Base-by-base conservation (phyloP, 2,113 vertebrate species). In the Lasiurus borealis region DNA sequence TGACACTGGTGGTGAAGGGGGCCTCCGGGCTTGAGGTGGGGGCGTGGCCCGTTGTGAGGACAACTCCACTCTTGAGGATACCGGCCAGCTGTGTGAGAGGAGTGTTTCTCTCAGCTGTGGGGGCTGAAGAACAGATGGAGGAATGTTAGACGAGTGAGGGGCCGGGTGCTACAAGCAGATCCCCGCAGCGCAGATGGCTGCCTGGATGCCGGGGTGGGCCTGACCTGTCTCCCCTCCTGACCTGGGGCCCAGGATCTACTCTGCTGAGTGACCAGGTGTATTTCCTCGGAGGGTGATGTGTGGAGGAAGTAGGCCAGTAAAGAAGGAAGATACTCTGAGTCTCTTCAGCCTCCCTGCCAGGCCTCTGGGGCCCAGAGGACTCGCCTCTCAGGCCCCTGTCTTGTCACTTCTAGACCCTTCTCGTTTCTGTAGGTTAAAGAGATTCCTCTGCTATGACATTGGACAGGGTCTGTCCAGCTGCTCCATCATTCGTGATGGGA, bases 41-140 rank as follows among this genome's bases (percentile, higher is more conserved):
- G 8, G 7, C 46, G 48, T 15, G 81, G 36, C 25, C 73, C 1
- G 27, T 50, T 2, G 92, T 31, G n/a, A 92, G 8, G 44, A 57
- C 29, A 7, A 27, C 48, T 16, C 29, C 44, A 13, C 54, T 77
- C 92, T 68, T 19, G 31, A 95, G 88, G 72, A n/a, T 36, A 25
- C 6, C 8, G 19, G 73, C 44, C 82, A 66, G 85, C 16, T 29
- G 82, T 4, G 72, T 80, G 31, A 25, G 25, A 52, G 88, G 85
- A 13, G 6, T 4, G 36, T 9, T 90, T 66, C 81, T 93, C 36
- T 80, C 57, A 9, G 96, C 93, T 3, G 75, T 25, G 44, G 77
- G 71, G 23, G 83, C 97, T 97, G 83, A 88, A 52, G 34, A 59
- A 3, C 62, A 97, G 85, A 91, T 36, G 36, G 52, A n/a, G 16